A percentile compares a stretch with the other conserved stretches of the same genome.
These are phyloP conservation scores for Scolopax rusticola DNA, from an alignment of 2,797 vertebrate species.

Conservation along the genomic window DNA sequence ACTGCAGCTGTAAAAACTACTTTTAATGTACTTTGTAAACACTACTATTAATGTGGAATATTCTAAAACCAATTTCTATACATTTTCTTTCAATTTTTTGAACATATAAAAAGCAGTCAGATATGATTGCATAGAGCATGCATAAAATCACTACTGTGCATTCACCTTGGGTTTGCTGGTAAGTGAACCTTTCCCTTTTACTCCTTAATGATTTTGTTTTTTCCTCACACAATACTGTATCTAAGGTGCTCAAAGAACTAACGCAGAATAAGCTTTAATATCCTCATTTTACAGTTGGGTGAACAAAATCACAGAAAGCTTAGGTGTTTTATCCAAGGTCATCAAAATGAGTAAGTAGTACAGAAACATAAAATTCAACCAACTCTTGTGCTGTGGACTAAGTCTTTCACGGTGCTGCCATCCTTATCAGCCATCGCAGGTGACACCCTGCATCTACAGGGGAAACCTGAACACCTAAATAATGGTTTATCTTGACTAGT, in stretches of 20 bases:
- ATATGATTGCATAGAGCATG: not conserved
- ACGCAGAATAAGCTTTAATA: slow-evolving; percentile 16
- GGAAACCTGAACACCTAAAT: not conserved
- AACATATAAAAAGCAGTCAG: not conserved
- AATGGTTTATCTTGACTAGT: not conserved
- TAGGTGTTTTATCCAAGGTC: not conserved
- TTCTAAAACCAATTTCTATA: not conserved
- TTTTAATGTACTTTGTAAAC: not conserved
- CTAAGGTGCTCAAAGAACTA: not conserved
- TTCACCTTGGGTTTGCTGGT: not conserved
- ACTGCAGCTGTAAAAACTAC: not conserved
- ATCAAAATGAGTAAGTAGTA: not conserved
- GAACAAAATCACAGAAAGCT: slow-evolving; percentile 4
- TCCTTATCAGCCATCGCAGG: not conserved
- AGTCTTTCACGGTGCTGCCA: not conserved
- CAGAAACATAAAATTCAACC: not conserved
- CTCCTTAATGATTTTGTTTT: not conserved
- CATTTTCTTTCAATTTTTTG: not conserved
- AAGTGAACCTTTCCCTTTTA: not conserved
- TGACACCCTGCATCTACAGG: not conserved
- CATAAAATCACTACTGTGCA: not conserved
- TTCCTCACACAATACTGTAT: not conserved
- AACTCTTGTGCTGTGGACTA: not conserved
- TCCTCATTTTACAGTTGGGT: slow-evolving; percentile 25
- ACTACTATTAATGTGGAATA: not conserved